Base-by-base conservation (phyloP, 2,113 vertebrate species). In the Callospermophilus lateralis region DNA sequence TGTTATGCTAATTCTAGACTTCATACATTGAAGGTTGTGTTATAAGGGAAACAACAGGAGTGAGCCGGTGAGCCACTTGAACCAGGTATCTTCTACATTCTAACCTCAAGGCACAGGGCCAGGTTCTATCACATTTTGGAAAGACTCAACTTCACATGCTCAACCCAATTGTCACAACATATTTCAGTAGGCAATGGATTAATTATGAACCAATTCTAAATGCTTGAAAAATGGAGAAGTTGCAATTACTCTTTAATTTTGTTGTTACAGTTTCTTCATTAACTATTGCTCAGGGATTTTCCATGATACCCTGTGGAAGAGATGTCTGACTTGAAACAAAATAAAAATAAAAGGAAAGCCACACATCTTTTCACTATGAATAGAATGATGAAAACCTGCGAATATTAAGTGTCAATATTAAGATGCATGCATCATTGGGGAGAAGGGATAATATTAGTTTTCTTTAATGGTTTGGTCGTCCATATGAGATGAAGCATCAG, bases 261-360 rank as follows among this genome's bases (percentile, higher is more conserved):
- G 89, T 11, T 70, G 32, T 72, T 89, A 78, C 5, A 83, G 3
- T 24, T 15, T 63, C 24, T 74, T n/a, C 19, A 78, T 74, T 88
- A 53, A 84, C 37, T 89, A 95, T 70, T n/a, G 12, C 48, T 24
- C 51, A 48, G 26, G 39, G 84, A 45, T 63, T 4, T 93, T 96
- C 65, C 51, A n/a, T 68, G 65, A 19, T 76, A 37, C 5, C 2
- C 15, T 67, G 34, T n/a, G 16, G 6, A 81, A 76, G n/a, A 72
- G 34, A 37, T 37, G 58, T 94, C 28, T 58, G 63, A 53, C 11
- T 42, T 73, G 61, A 26, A 63, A 61, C 17, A 67, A 34, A 70
- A 34, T 34, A n/a, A 70, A 70, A n/a, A 16, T 7, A 70, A n/a
- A 37, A 72, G 42, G 72, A 45, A 51, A 74, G 16, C 30, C 6